These are phyloP conservation scores for Trichonephila inaurata DNA, from an alignment of 1,140 invertebrate species.

Conservation along the genomic window DNA sequence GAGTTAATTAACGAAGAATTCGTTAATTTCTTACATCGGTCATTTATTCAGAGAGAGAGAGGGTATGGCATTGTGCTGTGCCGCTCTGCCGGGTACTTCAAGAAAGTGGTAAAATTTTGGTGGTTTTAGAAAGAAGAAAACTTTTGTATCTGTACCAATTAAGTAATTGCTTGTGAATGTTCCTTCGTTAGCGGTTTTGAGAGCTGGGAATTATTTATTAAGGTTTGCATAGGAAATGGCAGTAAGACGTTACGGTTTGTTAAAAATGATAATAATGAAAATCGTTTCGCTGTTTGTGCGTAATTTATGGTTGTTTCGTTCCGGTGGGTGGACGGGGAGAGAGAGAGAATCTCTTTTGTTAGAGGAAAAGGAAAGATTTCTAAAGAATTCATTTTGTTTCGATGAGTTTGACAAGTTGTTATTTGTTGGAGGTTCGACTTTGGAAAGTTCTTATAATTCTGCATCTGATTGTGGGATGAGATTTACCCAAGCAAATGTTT, in stretches of 20 bases:
- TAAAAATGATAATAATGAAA: slow-evolving; percentile 67
- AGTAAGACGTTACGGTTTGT: slow-evolving; percentile 43
- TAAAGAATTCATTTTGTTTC: slow-evolving; percentile 47
- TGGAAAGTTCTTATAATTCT: slow-evolving; percentile 4
- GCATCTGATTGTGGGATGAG: not conserved
- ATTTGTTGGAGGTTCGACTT: slow-evolving; percentile 24
- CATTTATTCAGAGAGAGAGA: slow-evolving; percentile 52
- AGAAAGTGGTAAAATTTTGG: slow-evolving; percentile 63
- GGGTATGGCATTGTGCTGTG: slow-evolving; percentile 34
- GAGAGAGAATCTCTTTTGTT: slow-evolving; percentile 17
- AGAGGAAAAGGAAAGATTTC: slow-evolving; percentile 12
- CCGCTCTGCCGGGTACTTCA: not conserved
- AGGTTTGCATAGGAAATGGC: slow-evolving; percentile 39
- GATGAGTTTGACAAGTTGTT: slow-evolving; percentile 58
- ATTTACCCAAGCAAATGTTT: slow-evolving; percentile 11
- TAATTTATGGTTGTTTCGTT: slow-evolving; percentile 53
- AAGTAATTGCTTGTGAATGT: slow-evolving; percentile 72
- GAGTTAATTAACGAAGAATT: slow-evolving; percentile 76
- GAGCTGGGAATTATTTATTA: slow-evolving; percentile 68
- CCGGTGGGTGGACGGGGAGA: not conserved
- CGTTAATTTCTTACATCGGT: slow-evolving; percentile 75
- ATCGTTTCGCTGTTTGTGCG: slow-evolving; percentile 44
- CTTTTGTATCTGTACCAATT: slow-evolving; percentile 76
- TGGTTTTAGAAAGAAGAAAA: slow-evolving; percentile 58
- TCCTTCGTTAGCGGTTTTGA: slow-evolving; percentile 22